Conservation (phyloP, 2,797 vertebrate species). For the Amblyopsis hoosieri region DNA sequence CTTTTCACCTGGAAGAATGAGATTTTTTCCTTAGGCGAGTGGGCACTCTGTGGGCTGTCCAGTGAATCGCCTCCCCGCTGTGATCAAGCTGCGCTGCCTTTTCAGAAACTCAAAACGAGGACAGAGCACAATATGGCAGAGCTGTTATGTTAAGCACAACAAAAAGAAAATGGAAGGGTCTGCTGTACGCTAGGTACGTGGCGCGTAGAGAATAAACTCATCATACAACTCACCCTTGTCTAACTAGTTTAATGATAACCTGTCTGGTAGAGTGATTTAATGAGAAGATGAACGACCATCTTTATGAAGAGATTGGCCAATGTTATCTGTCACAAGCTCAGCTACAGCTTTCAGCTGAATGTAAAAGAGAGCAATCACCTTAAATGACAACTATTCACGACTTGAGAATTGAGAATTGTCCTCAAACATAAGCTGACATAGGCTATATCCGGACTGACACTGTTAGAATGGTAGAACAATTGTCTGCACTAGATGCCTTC, state of each 20-base stretch:
- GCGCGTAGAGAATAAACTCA: neutral
- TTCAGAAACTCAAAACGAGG: slow-evolving; percentile 27
- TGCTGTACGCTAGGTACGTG: neutral
- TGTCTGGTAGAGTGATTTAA: too few relatives aligned
- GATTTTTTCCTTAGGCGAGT: slow-evolving; percentile 14
- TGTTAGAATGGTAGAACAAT: neutral
- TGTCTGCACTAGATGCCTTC: slow-evolving; percentile 7
- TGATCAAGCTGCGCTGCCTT: slow-evolving; percentile 21
- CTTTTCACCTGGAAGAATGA: slow-evolving; percentile 18
- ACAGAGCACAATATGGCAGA: slow-evolving; percentile 4
- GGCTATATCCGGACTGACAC: slow-evolving; percentile 20
- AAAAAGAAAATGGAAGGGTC: neutral
- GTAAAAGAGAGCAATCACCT: too few relatives aligned
- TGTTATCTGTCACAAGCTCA: too few relatives aligned
- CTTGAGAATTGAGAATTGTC: too few relatives aligned
- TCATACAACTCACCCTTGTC: too few relatives aligned
- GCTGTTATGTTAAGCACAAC: slow-evolving; percentile 26
- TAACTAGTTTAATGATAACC: too few relatives aligned
- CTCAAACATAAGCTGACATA: too few relatives aligned
- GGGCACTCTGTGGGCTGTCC: slow-evolving; percentile 20
- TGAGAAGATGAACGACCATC: too few relatives aligned
- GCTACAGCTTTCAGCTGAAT: too few relatives aligned
- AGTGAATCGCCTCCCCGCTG: slow-evolving; percentile 13
- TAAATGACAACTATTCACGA: too few relatives aligned
- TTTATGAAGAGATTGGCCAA: too few relatives aligned